Conservation (phyloP, 53 echinoderm and acorn worm species). For the Henricia sp. region DNA sequence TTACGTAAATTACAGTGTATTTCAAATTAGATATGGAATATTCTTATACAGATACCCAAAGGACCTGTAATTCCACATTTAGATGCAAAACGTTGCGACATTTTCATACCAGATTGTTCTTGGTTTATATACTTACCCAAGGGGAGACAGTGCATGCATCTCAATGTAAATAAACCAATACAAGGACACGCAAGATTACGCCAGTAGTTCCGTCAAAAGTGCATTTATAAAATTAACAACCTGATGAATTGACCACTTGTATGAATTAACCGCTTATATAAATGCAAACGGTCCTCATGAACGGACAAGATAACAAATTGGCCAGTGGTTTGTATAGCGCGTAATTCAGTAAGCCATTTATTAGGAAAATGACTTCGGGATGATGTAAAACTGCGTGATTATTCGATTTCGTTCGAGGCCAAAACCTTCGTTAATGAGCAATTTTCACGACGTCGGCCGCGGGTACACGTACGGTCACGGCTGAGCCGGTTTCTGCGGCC, state of each 20-base stretch:
- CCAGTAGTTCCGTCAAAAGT: constrained; percentile 16
- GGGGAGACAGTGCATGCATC: too few relatives aligned
- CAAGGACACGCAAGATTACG: too few relatives aligned
- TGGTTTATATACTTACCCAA: too few relatives aligned
- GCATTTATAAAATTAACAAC: constrained; percentile 12
- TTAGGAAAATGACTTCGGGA: constrained; percentile 15
- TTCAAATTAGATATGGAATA: too few relatives aligned
- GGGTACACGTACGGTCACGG: constrained; percentile 1
- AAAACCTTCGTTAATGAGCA: not conserved
- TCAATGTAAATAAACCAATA: too few relatives aligned
- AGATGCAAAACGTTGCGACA: too few relatives aligned
- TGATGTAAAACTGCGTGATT: constrained; percentile 9
- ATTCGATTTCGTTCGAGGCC: not conserved
- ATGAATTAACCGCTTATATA: constrained; percentile 13
- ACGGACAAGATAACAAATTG: not conserved
- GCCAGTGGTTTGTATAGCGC: constrained; percentile 10
- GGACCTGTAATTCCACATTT: too few relatives aligned
- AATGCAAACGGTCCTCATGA: not conserved
- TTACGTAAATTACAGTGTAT: too few relatives aligned
- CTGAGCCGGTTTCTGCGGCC: constrained; percentile 12
- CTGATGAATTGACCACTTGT: constrained; percentile 9
- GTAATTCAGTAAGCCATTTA: constrained; percentile 30
- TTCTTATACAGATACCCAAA: too few relatives aligned
- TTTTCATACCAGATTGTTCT: too few relatives aligned
- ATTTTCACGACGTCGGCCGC: not conserved